Evolutionary conservation across 2,888 invertebrate genomes (phyloP).

Genomic region (Mayetiola destructor): DNA sequence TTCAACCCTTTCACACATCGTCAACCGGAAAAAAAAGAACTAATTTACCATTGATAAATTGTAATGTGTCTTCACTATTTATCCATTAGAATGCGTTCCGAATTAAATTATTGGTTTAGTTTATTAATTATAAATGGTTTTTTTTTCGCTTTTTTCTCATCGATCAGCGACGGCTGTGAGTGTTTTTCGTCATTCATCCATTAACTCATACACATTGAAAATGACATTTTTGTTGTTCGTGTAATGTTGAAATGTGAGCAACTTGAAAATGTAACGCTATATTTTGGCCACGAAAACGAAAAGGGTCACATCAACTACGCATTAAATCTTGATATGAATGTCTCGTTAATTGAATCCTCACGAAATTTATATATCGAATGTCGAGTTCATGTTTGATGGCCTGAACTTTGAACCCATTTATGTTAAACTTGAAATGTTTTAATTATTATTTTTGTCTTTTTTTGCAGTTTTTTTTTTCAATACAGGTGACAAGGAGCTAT

Average conservation of each 20-base stretch:
- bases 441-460: no score
- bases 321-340: slow-evolving; percentile 8
- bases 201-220: no score
- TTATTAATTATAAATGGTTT: slow-evolving; percentile 5
- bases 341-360: not conserved
- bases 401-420: not conserved
- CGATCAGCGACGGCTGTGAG: not conserved
- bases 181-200: not conserved
- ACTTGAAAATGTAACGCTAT: not conserved
- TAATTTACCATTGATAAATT: no score
- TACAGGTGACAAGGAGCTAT: no score
- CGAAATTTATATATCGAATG: not conserved
- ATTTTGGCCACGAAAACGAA: not conserved
- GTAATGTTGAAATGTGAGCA: not conserved
- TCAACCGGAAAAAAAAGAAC: no score
- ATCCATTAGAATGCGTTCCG: no score
- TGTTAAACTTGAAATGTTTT: no score
- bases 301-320: slow-evolving; percentile 10
- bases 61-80: no score
- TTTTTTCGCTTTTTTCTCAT: not conserved
- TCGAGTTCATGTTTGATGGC: slow-evolving; percentile 3
- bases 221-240: no score
- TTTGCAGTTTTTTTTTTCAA: no score
- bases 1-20: no score
- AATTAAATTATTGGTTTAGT: slow-evolving; percentile 9